phyloP scores from a whole-genome alignment of 2,113 vertebrate species.

The Festucalex cinctus region DNA sequence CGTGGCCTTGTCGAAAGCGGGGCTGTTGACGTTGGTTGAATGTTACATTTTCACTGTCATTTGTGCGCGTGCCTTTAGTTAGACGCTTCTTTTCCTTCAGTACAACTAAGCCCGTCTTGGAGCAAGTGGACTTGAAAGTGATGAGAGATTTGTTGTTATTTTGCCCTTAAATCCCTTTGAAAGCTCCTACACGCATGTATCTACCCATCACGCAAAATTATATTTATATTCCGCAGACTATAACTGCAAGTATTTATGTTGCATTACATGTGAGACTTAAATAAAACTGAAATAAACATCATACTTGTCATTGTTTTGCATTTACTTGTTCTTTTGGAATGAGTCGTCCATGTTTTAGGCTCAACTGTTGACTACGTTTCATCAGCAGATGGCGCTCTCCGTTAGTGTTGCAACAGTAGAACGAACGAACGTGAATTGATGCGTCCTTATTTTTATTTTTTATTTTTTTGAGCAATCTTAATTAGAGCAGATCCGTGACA shows the following conservation, averaged over 20 bases:
- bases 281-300: neutral
- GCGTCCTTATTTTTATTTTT: no score
- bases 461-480: neutral
- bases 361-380: no score
- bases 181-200: conserved; percentile 75
- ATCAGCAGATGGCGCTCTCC: conserved; percentile 15
- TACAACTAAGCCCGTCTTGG: neutral
- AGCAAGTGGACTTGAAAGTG: neutral
- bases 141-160: neutral
- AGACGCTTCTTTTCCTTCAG: neutral
- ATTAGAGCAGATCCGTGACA: neutral
- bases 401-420: neutral
- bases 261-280: neutral
- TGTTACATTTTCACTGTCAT: conserved; percentile 1
- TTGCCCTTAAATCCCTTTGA: conserved; percentile 30
- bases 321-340: neutral
- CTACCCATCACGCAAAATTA: conserved; percentile 77
- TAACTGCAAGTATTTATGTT: conserved; percentile 9
- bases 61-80: conserved; percentile 9
- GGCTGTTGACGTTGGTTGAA: neutral
- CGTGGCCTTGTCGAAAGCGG: neutral
- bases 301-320: neutral
- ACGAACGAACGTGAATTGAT: no score
- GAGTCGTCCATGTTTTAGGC: neutral
- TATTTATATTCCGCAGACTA: conserved; percentile 71